These are phyloP conservation scores for Patella caerulea DNA, from an alignment of 2,888 invertebrate genomes.

Conservation along the genomic window DNA sequence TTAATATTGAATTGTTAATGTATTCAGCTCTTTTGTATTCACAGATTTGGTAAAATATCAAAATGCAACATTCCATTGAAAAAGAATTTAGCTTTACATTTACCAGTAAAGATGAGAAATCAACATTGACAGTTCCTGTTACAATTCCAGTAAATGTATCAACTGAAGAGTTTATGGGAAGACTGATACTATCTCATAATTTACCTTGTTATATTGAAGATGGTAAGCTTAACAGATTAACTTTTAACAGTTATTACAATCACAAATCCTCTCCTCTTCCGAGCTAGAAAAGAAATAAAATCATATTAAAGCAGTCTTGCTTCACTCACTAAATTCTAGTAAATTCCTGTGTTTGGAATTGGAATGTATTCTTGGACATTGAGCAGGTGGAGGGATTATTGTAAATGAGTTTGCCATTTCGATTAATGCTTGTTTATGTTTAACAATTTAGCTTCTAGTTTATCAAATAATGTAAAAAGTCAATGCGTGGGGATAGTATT, in stretches of 20 bases:
- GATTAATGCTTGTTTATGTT: too few relatives aligned
- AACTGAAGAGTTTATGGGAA: slow-evolving; percentile 78
- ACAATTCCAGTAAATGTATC: slow-evolving; percentile 55
- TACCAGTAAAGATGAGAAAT: slow-evolving; percentile 48
- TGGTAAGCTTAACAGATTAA: slow-evolving; percentile 71
- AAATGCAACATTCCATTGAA: slow-evolving; percentile 23
- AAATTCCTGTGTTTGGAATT: neutral
- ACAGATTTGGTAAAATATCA: too few relatives aligned
- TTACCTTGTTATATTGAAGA: slow-evolving; percentile 81
- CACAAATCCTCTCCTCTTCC: too few relatives aligned
- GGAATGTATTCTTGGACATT: neutral
- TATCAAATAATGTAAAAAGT: too few relatives aligned
- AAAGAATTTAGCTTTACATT: slow-evolving; percentile 61
- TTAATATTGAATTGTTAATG: too few relatives aligned
- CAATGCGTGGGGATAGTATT: too few relatives aligned
- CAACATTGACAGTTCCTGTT: slow-evolving; percentile 56
- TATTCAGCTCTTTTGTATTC: too few relatives aligned
- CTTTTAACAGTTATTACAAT: neutral
- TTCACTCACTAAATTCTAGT: too few relatives aligned
- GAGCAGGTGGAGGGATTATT: neutral
- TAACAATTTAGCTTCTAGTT: too few relatives aligned
- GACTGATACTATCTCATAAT: slow-evolving; percentile 79
- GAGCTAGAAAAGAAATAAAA: too few relatives aligned
- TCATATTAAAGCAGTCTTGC: too few relatives aligned
- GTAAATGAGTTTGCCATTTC: neutral